These are phyloP conservation scores for Apis laboriosa DNA, from an alignment of 1,140 invertebrate genomes.

Conservation along the genomic window DNA sequence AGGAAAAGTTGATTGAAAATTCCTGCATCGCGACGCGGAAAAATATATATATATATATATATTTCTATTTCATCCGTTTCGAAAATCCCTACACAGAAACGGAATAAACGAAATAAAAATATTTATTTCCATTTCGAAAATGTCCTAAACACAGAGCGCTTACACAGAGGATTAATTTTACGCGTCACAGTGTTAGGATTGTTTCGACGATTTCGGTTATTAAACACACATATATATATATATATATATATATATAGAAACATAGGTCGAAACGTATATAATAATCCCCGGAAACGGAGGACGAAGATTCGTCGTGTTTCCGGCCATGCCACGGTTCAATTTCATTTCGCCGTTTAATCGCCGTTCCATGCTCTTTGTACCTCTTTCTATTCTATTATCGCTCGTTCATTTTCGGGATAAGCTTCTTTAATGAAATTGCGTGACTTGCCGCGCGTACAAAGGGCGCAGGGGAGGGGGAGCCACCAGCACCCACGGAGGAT, in stretches of 20 bases:
- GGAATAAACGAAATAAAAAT: too few species aligned
- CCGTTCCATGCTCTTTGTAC: slow-evolving; percentile 2
- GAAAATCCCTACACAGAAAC: too few species aligned
- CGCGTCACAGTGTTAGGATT: not conserved
- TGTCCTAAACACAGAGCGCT: too few species aligned
- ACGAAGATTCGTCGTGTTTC: too few species aligned
- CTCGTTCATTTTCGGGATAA: slow-evolving; percentile 13
- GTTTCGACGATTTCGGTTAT: not conserved
- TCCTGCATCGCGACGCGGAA: too few species aligned
- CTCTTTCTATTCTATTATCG: slow-evolving; percentile 5
- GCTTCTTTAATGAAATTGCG: slow-evolving; percentile 25
- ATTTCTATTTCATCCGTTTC: too few species aligned
- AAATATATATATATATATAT: too few species aligned
- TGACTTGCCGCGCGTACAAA: slow-evolving; percentile 8
- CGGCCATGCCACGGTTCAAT: not conserved
- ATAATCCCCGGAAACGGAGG: not conserved
- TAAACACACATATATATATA: not conserved
- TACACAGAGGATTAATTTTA: too few species aligned
- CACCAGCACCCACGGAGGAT: too few species aligned
- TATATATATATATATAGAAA: not conserved
- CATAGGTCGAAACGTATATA: not conserved
- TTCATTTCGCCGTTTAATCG: not conserved
- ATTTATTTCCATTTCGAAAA: too few species aligned
- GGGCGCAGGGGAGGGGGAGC: not conserved
- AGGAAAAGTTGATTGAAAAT: too few species aligned